Evolutionary conservation across 2,797 vertebrate genomes (phyloP).

Genomic region (Onychomys arenicola): DNA sequence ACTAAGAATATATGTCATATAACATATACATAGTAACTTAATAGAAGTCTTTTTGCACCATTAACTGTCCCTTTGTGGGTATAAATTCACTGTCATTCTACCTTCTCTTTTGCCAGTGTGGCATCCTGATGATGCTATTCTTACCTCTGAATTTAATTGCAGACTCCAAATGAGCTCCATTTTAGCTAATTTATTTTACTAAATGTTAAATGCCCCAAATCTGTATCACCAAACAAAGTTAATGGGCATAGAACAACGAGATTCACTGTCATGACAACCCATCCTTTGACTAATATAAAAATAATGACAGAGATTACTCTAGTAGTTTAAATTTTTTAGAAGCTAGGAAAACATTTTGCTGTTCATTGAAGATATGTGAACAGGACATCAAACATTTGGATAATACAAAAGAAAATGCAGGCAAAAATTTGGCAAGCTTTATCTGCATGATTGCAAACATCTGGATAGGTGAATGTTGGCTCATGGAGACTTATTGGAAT

Average conservation of each 20-base stretch:
- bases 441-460: conserved; percentile 71
- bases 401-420: conserved; percentile 32
- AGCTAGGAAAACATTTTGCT: conserved; percentile 75
- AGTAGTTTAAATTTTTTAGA: conserved; percentile 74
- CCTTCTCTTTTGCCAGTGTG: neutral
- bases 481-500: conserved; percentile 55
- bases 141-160: conserved; percentile 67
- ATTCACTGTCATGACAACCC: conserved; percentile 49
- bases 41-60: neutral
- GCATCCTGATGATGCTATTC: conserved; percentile 24
- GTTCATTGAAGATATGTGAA: conserved; percentile 69
- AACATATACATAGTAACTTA: conserved; percentile 24
- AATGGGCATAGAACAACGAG: conserved; percentile 37
- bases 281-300: conserved; percentile 11
- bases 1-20: conserved; percentile 22
- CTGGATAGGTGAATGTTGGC: conserved; percentile 37
- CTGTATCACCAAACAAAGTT: conserved; percentile 55
- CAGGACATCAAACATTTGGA: conserved; percentile 78
- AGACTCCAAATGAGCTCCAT: neutral
- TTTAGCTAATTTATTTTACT: conserved; percentile 44
- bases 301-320: conserved; percentile 57
- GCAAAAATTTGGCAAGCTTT: conserved; percentile 67
- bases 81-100: neutral
- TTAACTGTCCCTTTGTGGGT: neutral
- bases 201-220: conserved; percentile 42